Percentiles rank a stretch among this genome's conserved stretches.
Evolutionary conservation across 1,140 invertebrate species (phyloP).

Genomic region (Tetragnatha versicolor): DNA sequence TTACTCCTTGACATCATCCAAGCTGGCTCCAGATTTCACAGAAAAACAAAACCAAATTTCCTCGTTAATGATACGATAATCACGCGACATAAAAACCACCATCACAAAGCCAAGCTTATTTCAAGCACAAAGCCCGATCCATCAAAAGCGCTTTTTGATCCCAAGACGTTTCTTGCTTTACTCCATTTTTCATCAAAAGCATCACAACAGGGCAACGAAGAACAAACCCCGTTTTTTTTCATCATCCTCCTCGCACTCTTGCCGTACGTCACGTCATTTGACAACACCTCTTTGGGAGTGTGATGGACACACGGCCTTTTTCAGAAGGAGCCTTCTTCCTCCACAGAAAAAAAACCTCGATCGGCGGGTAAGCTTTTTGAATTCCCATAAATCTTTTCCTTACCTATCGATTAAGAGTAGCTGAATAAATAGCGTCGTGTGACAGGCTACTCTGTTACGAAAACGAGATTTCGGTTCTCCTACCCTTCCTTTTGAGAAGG

Average conservation of each 20-base stretch:
- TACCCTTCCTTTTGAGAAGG: neutral
- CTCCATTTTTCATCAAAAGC: neutral
- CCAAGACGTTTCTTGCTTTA: neutral
- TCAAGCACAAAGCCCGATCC: neutral
- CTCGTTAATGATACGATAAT: too few relatives aligned
- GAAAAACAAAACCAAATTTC: too few relatives aligned
- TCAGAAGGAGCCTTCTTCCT: neutral
- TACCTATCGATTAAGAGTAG: conserved; percentile 17
- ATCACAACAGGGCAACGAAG: neutral
- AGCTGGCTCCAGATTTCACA: too few relatives aligned
- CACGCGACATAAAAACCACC: too few relatives aligned
- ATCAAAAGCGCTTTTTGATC: neutral
- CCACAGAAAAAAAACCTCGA: too few relatives aligned
- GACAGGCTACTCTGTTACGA: conserved; percentile 44
- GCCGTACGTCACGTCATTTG: conserved; percentile 7
- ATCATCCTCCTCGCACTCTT: neutral
- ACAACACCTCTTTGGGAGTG: conserved; percentile 33
- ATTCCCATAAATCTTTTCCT: conserved; percentile 40
- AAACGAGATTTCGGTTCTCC: neutral
- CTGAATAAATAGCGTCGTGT: conserved; percentile 33
- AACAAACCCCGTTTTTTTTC: neutral
- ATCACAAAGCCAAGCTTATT: too few relatives aligned
- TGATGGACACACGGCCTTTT: neutral
- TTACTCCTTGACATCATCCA: too few relatives aligned
- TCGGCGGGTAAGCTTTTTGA: conserved; percentile 1